Conservation (phyloP, 2,113 vertebrate species). For the Colinus virginianus region DNA sequence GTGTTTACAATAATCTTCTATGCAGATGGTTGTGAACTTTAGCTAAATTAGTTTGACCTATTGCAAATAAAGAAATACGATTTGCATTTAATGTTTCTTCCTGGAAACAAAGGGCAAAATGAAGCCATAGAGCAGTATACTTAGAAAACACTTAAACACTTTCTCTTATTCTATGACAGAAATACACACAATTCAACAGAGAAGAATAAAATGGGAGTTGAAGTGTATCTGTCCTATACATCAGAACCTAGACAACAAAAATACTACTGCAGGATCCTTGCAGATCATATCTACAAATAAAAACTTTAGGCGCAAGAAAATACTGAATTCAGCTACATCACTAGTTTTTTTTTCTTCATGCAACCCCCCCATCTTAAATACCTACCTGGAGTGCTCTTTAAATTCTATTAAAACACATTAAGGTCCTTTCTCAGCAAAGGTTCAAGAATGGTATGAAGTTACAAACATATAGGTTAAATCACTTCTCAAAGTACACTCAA, state of each 20-base stretch:
- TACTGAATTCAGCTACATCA: not conserved
- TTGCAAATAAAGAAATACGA: slow-evolving; percentile 50
- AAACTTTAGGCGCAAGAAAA: not conserved
- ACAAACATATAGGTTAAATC: not conserved
- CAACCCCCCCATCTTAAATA: not conserved
- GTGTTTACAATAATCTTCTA: slow-evolving; percentile 54
- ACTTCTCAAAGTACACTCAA: not conserved
- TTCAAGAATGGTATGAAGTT: not conserved
- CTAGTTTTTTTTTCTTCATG: not conserved
- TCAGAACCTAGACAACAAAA: not conserved
- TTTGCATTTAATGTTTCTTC: slow-evolving; percentile 58
- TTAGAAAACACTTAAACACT: not conserved
- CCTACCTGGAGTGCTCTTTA: not conserved
- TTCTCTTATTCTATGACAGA: not conserved
- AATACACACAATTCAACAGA: not conserved
- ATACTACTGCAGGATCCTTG: not conserved
- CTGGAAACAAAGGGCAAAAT: slow-evolving; percentile 52
- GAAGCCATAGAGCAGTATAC: not conserved
- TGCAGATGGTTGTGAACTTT: slow-evolving; percentile 47
- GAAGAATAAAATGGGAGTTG: not conserved
- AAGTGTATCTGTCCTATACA: not conserved
- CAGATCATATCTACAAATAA: not conserved
- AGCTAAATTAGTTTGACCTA: slow-evolving; percentile 67
- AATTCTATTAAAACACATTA: not conserved
- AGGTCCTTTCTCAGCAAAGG: not conserved